Base-by-base conservation (phyloP, 2,113 vertebrate species). In the Ageneiosus marmoratus region DNA sequence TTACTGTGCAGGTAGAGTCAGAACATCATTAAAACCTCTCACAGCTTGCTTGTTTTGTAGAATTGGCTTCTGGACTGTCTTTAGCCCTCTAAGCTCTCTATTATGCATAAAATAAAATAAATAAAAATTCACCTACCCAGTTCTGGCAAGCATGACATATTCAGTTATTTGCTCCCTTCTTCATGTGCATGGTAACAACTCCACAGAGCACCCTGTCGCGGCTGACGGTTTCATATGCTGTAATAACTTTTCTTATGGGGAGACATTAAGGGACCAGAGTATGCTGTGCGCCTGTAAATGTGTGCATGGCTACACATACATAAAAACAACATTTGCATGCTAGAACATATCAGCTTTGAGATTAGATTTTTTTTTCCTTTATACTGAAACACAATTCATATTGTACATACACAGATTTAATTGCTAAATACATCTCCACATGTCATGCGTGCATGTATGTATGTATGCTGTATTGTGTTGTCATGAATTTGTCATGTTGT, bases 111-210 rank as follows among this genome's bases (percentile, higher is more conserved):
- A n/a, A n/a, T n/a, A n/a, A n/a, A n/a, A n/a, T n/a, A n/a, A n/a
- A n/a, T n/a, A n/a, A n/a, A n/a, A n/a, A n/a, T n/a, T n/a, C n/a
- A 13, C 55, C 55, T 56, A 16, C 9, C 3, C 27, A 48, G 83
- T 29, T 53, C 29, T 58, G 16, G 63, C 51, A 73, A 83, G 72
- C 58, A 65, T 65, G 86, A 56, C 63, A 70, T 69, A 85, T 77
- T 87, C 81, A 87, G 73, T 87, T 83, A 83, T 81, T 85, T 51
- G 84, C 77, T 85, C 73, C 37, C 48, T 58, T 78, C 81, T 62
- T 65, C 73, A 70, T 77, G 81, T 72, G 70, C 63, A 48, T 51
- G 48, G 65, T 75, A 85, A 77, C 80, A 78, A 73, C 56, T 65
- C 72, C 46, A 65, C 48, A 48, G 73, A 65, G 72, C 27, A 34